Percentiles rank a stretch among this genome's conserved stretches.
Conservation (phyloP, 2,888 invertebrate genomes). For the Drosophila bunnanda region DNA sequence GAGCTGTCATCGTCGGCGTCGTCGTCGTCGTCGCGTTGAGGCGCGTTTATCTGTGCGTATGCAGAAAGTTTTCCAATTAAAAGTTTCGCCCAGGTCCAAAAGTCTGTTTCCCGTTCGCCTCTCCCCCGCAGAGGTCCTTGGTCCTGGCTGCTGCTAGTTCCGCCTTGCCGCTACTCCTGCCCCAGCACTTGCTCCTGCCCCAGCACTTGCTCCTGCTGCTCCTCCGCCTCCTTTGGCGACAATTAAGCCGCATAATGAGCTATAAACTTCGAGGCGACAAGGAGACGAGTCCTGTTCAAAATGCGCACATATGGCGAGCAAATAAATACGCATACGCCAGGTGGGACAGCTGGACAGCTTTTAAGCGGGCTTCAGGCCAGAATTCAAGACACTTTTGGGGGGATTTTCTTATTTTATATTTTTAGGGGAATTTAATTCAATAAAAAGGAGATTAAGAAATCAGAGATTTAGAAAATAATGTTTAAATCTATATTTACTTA, state of each 20-base stretch:
- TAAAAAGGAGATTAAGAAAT: too few relatives aligned
- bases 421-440: too few relatives aligned
- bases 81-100: conserved; percentile 58
- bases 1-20: conserved; percentile 11
- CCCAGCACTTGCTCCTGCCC: too few relatives aligned
- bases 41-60: conserved; percentile 73
- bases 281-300: conserved; percentile 12
- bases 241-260: conserved; percentile 73
- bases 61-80: conserved; percentile 75
- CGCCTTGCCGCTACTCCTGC: neutral
- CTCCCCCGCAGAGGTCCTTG: conserved; percentile 12
- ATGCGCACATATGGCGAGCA: conserved; percentile 28
- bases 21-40: conserved; percentile 19
- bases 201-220: conserved; percentile 5
- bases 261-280: conserved; percentile 56
- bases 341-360: conserved; percentile 21
- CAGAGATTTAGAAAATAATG: too few relatives aligned
- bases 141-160: conserved; percentile 15
- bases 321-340: conserved; percentile 57
- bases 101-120: conserved; percentile 6
- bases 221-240: conserved; percentile 34
- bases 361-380: neutral
- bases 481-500: too few relatives aligned
- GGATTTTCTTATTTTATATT: too few relatives aligned
- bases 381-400: neutral